Conservation (phyloP, 2,113 vertebrate genomes). For the Alligator mississippiensis region DNA sequence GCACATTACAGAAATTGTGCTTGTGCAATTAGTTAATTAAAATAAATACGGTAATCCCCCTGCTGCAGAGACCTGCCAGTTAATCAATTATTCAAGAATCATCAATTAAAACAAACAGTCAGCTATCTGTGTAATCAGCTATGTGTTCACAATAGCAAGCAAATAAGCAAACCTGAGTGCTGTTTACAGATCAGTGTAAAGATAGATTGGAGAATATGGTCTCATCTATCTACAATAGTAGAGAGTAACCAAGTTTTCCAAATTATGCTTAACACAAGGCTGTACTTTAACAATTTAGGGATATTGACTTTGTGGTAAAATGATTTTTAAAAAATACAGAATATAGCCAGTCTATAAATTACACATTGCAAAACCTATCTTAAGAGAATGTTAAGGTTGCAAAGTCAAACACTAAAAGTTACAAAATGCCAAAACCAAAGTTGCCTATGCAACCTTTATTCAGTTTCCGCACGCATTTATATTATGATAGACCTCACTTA, state of each 20-base stretch:
- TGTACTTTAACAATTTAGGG: no score
- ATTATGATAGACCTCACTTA: background rate
- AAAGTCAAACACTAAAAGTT: background rate
- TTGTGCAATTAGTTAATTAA: slow-evolving; percentile 72
- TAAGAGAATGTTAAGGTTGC: background rate
- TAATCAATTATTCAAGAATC: slow-evolving; percentile 73
- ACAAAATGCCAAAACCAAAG: background rate
- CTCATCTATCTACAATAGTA: background rate
- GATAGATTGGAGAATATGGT: background rate
- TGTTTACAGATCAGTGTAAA: background rate
- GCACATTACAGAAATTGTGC: slow-evolving; percentile 18
- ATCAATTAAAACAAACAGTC: slow-evolving; percentile 71
- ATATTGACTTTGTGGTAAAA: no score
- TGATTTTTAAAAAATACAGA: background rate
- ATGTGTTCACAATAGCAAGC: slow-evolving; percentile 57
- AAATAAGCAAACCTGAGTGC: slow-evolving; percentile 51
- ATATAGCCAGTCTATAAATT: background rate
- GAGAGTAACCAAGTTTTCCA: background rate
- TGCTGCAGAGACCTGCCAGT: slow-evolving; percentile 57
- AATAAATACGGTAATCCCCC: slow-evolving; percentile 66
- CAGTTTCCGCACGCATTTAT: background rate
- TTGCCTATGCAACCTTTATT: background rate
- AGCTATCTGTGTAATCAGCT: slow-evolving; percentile 66
- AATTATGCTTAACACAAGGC: background rate
- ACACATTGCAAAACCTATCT: background rate